Percentiles rank a stretch among this genome's conserved stretches.
These are phyloP conservation scores for Netelia fuscicornis DNA, from an alignment of 2,888 invertebrate species.

Conservation along the genomic window DNA sequence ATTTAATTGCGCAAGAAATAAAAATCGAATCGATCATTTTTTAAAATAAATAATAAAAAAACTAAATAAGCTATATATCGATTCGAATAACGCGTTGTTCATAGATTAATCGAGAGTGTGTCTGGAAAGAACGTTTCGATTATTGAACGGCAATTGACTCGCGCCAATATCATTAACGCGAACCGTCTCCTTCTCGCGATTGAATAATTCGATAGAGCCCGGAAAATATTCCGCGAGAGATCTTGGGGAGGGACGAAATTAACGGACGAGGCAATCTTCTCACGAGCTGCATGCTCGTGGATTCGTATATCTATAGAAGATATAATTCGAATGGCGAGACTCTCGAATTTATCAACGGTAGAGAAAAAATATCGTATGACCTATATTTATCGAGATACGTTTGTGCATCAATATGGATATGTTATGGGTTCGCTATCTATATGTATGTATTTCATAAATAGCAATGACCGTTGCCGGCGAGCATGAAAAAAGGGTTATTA, in stretches of 20 bases:
- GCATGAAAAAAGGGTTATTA: too few relatives aligned
- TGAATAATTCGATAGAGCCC: conserved; percentile 45
- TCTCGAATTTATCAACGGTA: conserved; percentile 22
- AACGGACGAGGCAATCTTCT: neutral
- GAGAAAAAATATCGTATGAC: conserved; percentile 6
- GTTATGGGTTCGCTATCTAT: neutral
- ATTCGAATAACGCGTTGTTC: too few relatives aligned
- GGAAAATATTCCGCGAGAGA: neutral
- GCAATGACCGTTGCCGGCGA: too few relatives aligned
- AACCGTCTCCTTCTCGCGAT: conserved; percentile 20
- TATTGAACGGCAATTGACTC: conserved; percentile 16
- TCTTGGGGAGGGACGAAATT: neutral
- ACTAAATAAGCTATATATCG: too few relatives aligned
- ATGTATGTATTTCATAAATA: neutral
- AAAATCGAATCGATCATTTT: too few relatives aligned
- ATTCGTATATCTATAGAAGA: neutral
- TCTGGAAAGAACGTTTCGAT: neutral
- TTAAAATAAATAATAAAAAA: too few relatives aligned
- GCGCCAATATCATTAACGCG: neutral
- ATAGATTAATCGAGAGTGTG: too few relatives aligned
- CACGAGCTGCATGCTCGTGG: neutral
- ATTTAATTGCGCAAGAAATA: too few relatives aligned
- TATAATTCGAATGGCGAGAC: neutral
- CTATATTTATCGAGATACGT: neutral
- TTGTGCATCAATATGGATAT: neutral